Percentiles rank a stretch among this genome's conserved stretches.
Conservation (phyloP, 2,797 vertebrate species). For the Poecilia wingei region DNA sequence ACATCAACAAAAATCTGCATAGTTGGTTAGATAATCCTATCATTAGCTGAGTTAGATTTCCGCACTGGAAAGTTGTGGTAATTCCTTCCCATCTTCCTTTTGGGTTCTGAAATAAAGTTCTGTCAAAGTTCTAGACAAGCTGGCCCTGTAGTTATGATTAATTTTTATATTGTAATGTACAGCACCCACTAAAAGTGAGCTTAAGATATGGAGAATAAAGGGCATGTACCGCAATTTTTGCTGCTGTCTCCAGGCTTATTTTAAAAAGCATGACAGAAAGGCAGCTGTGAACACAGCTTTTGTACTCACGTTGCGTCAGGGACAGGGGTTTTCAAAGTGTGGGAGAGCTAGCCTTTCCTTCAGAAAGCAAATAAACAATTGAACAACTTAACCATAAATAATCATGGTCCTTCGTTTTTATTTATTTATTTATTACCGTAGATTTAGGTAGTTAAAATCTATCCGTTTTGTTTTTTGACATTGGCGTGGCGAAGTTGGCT, state of each 20-base stretch:
- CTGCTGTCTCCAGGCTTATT: not conserved
- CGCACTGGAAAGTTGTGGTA: constrained; percentile 4
- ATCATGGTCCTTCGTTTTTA: too few relatives aligned
- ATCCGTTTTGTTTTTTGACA: too few relatives aligned
- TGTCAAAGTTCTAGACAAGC: not conserved
- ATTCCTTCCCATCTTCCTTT: not conserved
- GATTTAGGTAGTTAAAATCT: too few relatives aligned
- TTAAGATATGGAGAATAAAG: not conserved
- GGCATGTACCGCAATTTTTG: not conserved
- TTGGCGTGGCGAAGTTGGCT: too few relatives aligned
- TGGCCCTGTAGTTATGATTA: not conserved
- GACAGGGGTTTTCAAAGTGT: too few relatives aligned
- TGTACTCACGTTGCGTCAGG: not conserved
- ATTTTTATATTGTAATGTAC: not conserved
- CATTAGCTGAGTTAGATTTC: constrained; percentile 17
- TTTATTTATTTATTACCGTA: too few relatives aligned
- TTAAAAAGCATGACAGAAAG: not conserved
- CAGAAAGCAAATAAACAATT: too few relatives aligned
- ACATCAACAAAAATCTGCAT: constrained; percentile 23
- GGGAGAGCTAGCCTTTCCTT: too few relatives aligned
- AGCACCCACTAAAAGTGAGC: not conserved
- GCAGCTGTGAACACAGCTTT: not conserved
- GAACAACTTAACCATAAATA: too few relatives aligned
- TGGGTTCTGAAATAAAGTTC: not conserved
- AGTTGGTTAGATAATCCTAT: constrained; percentile 27